Evolutionary conservation across 1,140 invertebrate genomes (phyloP).

Genomic region (Gonatopus flavifemur): DNA sequence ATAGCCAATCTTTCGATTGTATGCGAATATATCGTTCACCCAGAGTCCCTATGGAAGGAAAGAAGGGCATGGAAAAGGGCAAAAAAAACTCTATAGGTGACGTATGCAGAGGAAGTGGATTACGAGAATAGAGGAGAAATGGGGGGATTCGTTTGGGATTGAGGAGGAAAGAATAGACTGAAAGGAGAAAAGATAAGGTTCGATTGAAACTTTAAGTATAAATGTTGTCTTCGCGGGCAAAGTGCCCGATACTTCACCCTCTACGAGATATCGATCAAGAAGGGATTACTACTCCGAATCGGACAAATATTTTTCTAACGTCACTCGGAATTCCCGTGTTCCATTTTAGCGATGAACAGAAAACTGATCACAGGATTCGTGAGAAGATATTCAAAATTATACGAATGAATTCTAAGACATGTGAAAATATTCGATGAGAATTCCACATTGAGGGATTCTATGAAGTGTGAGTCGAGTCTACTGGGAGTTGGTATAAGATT

Average conservation of each 20-base stretch:
- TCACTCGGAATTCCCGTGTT: too few species aligned
- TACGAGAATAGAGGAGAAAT: slow-evolving; percentile 14
- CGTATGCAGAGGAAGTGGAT: slow-evolving; percentile 4
- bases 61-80: slow-evolving; percentile 31
- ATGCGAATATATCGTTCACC: neutral
- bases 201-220: slow-evolving; percentile 30
- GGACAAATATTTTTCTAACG: too few species aligned
- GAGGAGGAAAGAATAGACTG: neutral
- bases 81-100: slow-evolving; percentile 6
- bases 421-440: too few species aligned
- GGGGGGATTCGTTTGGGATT: slow-evolving; percentile 10
- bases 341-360: too few species aligned
- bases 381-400: too few species aligned
- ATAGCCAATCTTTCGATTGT: slow-evolving; percentile 37
- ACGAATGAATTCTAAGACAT: too few species aligned
- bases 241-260: slow-evolving; percentile 31
- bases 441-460: too few species aligned
- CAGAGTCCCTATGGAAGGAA: neutral
- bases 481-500: too few species aligned
- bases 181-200: slow-evolving; percentile 15
- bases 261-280: slow-evolving; percentile 21
- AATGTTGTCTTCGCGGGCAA: slow-evolving; percentile 32
- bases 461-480: too few species aligned
- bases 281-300: slow-evolving; percentile 28
- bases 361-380: too few species aligned